Conservation (phyloP, 2,888 invertebrate species). For the Drosophila seclusa region DNA sequence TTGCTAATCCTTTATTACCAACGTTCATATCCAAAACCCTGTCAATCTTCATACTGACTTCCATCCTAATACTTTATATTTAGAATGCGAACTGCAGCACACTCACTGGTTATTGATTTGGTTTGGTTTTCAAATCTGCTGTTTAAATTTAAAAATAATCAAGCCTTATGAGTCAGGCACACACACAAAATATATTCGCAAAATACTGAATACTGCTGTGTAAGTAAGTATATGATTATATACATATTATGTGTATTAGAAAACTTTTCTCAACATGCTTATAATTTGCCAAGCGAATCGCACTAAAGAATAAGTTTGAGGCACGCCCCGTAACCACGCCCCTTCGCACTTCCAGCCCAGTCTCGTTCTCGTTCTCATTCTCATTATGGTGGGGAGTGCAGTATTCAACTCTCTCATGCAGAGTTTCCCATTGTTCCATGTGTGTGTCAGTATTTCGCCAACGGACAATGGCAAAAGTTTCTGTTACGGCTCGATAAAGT, state of each 20-base stretch:
- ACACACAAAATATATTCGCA: neutral
- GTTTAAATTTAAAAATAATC: neutral
- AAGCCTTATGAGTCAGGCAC: neutral
- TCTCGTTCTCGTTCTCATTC: slow-evolving; percentile 21
- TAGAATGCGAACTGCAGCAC: no score
- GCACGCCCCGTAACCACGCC: slow-evolving; percentile 13
- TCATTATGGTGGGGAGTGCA: slow-evolving; percentile 60
- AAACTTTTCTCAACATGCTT: slow-evolving; percentile 38
- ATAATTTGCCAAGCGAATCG: slow-evolving; percentile 52
- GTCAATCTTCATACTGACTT: neutral
- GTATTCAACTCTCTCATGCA: slow-evolving; percentile 48
- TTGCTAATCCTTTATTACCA: neutral
- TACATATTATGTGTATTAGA: neutral
- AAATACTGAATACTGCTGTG: neutral
- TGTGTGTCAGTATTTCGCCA: slow-evolving; percentile 62
- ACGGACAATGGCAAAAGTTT: slow-evolving; percentile 79
- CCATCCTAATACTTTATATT: neutral
- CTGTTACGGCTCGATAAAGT: slow-evolving; percentile 75
- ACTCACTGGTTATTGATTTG: neutral
- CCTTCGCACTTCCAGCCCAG: neutral
- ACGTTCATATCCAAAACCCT: neutral
- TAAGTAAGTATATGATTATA: neutral
- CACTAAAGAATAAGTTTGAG: slow-evolving; percentile 49
- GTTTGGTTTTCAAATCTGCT: neutral
- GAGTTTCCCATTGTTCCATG: slow-evolving; percentile 23